phyloP scores from a whole-genome alignment of 2,797 vertebrate species.

The Urocyon cinereoargenteus region DNA sequence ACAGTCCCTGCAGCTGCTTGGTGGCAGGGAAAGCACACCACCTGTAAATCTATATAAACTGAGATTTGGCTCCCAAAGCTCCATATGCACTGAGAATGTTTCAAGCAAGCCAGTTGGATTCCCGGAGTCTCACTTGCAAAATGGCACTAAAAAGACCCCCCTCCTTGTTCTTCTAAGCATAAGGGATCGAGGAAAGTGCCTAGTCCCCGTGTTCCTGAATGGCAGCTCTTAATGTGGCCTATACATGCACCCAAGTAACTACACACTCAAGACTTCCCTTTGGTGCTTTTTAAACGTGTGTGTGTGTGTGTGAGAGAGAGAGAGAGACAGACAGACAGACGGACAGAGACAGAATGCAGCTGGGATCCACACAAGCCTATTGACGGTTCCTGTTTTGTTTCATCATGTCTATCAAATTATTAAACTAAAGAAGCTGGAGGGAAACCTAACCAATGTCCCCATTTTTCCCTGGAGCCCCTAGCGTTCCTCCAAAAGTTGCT shows the following conservation, averaged over 20 bases:
- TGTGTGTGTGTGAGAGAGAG: too few species aligned
- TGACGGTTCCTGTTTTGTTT: neutral
- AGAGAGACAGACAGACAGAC: neutral
- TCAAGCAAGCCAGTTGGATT: neutral
- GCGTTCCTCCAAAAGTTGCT: slow-evolving; percentile 54
- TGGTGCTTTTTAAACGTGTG: neutral
- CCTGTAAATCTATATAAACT: neutral
- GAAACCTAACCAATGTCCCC: slow-evolving; percentile 12
- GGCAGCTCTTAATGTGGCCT: neutral
- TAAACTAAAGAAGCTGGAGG: slow-evolving; percentile 45
- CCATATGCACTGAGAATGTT: neutral
- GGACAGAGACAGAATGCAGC: neutral
- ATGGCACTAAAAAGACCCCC: neutral
- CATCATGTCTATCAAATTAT: slow-evolving; percentile 46
- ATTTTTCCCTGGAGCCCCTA: slow-evolving; percentile 7
- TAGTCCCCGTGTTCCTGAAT: neutral
- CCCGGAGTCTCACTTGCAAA: neutral
- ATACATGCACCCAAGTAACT: neutral
- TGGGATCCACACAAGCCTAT: neutral
- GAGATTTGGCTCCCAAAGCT: neutral
- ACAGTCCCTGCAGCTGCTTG: neutral
- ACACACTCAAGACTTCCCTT: slow-evolving; percentile 32
- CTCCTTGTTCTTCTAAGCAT: neutral
- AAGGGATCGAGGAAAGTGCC: neutral
- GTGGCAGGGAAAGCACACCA: neutral